These are phyloP conservation scores for Hydroisotoma schaefferi DNA, from an alignment of 2,888 invertebrate species.

Conservation along the genomic window DNA sequence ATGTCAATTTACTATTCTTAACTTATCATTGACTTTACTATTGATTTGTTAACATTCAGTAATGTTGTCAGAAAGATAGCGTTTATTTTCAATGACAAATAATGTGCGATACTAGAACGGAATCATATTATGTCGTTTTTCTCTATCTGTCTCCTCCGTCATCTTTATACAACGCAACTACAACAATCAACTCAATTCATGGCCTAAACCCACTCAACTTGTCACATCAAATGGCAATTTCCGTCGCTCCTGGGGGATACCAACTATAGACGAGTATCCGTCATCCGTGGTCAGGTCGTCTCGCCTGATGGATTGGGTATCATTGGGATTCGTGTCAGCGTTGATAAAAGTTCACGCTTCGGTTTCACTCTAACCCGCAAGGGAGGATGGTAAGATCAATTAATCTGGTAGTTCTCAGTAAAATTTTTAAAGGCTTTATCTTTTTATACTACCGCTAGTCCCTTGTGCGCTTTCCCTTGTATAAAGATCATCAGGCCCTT, in stretches of 20 bases:
- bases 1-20: background rate
- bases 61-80: background rate
- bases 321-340: constrained; percentile 94
- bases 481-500: too few species aligned
- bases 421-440: too few species aligned
- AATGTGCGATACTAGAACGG: background rate
- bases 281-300: constrained; percentile 95
- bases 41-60: background rate
- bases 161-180: constrained; percentile 6
- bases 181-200: background rate
- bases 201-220: background rate
- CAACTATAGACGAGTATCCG: constrained; percentile 90
- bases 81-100: too few species aligned
- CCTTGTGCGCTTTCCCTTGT: too few species aligned
- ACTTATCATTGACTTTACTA: background rate
- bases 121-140: constrained; percentile 29
- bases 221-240: background rate
- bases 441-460: too few species aligned
- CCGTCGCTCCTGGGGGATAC: constrained; percentile 2
- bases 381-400: constrained; percentile 82
- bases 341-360: constrained; percentile 87
- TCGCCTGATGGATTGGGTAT: constrained; percentile 92
- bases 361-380: constrained; percentile 92
- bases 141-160: constrained; percentile 24
- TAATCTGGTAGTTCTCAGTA: too few species aligned